Percentiles rank a stretch among this genome's conserved stretches.
Conservation (phyloP, 2,888 invertebrate genomes). For the Lumbricus terrestris region DNA sequence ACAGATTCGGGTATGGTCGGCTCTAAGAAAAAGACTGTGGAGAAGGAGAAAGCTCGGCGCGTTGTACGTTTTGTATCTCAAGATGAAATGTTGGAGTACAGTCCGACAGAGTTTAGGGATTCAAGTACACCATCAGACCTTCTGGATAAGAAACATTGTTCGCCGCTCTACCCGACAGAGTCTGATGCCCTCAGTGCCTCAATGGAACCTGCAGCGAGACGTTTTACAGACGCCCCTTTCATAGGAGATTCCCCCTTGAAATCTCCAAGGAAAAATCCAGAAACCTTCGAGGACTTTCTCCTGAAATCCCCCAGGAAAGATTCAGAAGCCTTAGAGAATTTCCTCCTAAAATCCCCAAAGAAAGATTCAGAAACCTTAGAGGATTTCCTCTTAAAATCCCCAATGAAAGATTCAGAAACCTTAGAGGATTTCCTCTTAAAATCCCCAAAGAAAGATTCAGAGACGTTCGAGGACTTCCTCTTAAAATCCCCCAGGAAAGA, state of each 20-base stretch:
- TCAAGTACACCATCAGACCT: not conserved
- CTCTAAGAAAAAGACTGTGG: slow-evolving; percentile 44
- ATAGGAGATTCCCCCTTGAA: not conserved
- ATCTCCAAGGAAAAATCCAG: not conserved
- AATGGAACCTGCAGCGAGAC: not conserved
- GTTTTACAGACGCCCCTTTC: not conserved
- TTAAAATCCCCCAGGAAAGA: no score
- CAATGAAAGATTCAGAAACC: not conserved
- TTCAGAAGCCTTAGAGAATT: not conserved
- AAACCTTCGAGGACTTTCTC: not conserved
- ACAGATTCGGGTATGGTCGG: not conserved
- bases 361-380: not conserved
- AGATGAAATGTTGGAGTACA: slow-evolving; percentile 59
- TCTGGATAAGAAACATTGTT: no score
- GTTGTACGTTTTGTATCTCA: slow-evolving; percentile 62
- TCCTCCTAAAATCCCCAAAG: not conserved
- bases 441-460: not conserved
- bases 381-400: not conserved
- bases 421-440: not conserved
- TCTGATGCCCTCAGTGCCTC: not conserved
- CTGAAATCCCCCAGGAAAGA: not conserved
- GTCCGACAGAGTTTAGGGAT: not conserved
- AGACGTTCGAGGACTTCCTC: no score
- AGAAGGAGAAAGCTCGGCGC: slow-evolving; percentile 61
- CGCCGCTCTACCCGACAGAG: not conserved